These are phyloP conservation scores for Rhinopomastus cyanomelas DNA, from an alignment of 2,113 vertebrate genomes.

Conservation along the genomic window DNA sequence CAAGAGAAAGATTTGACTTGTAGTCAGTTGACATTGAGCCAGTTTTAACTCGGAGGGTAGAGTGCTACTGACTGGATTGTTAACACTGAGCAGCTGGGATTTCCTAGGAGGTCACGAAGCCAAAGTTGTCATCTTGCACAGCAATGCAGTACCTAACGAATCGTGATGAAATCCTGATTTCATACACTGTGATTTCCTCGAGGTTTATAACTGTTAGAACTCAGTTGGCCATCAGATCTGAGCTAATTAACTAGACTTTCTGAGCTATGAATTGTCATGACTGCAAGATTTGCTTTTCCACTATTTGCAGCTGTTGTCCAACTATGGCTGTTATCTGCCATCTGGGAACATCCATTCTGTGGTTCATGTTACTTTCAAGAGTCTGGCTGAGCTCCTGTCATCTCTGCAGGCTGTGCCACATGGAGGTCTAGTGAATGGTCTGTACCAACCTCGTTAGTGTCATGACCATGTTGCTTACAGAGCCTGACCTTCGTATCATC, in stretches of 20 bases:
- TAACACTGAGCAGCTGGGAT: slow-evolving; percentile 15
- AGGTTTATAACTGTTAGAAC: background rate
- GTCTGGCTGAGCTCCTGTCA: background rate
- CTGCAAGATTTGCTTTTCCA: slow-evolving; percentile 13
- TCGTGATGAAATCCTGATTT: slow-evolving; percentile 21
- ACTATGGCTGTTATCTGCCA: background rate
- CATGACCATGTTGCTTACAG: background rate
- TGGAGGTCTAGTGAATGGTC: rapidly evolving
- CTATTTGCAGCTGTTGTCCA: background rate
- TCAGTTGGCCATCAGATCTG: background rate
- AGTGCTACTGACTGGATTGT: slow-evolving; percentile 42
- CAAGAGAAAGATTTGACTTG: slow-evolving; percentile 34
- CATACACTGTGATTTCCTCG: background rate
- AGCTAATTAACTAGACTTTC: slow-evolving; percentile 3
- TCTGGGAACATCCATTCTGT: background rate
- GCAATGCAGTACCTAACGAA: slow-evolving; percentile 9
- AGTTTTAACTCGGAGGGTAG: slow-evolving; percentile 55
- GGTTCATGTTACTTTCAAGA: background rate
- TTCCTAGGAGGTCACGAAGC: slow-evolving; percentile 26
- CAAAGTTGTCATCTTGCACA: slow-evolving; percentile 24
- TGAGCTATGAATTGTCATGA: background rate
- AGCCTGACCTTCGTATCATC: background rate
- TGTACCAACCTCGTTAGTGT: background rate
- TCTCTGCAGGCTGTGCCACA: background rate
- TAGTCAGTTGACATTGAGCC: slow-evolving; percentile 44